Evolutionary conservation across 2,888 invertebrate genomes (phyloP).

Genomic region (Thymelicus lineola): DNA sequence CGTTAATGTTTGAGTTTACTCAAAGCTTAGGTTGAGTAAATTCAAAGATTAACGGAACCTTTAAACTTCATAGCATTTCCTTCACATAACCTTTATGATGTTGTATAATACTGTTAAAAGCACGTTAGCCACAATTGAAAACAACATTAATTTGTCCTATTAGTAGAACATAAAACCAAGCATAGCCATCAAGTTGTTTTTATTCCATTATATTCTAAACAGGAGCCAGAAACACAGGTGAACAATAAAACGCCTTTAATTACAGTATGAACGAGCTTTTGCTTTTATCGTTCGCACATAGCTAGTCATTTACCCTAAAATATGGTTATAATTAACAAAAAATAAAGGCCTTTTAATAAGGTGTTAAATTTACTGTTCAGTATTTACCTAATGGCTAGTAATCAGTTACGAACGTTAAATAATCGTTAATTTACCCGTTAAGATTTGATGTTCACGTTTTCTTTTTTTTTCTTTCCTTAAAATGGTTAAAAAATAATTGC

Average conservation of each 20-base stretch:
- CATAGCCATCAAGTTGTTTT: not conserved
- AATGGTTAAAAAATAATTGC: too few relatives aligned
- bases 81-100: too few relatives aligned
- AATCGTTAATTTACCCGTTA: constrained; percentile 21
- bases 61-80: too few relatives aligned
- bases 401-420: constrained; percentile 64
- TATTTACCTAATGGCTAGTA: constrained; percentile 67
- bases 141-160: too few relatives aligned
- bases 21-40: too few relatives aligned
- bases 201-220: constrained; percentile 38
- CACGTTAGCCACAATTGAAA: too few relatives aligned
- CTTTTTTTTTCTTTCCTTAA: not conserved
- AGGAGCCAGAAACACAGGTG: constrained; percentile 44
- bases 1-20: too few relatives aligned
- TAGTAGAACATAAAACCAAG: not conserved
- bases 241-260: constrained; percentile 76
- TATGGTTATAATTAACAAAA: constrained; percentile 81
- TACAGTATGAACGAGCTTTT: constrained; percentile 68
- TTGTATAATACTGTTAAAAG: too few relatives aligned
- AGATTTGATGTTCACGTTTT: constrained; percentile 17
- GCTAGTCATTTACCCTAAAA: constrained; percentile 74
- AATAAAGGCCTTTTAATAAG: constrained; percentile 76
- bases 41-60: too few relatives aligned
- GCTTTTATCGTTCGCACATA: constrained; percentile 74
- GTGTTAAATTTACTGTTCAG: constrained; percentile 74